Evolutionary conservation across 2,888 invertebrate species (phyloP), one percentile per base, ranked within the genome.

Genomic region (Imbricaverruca yamaguchii): DNA sequence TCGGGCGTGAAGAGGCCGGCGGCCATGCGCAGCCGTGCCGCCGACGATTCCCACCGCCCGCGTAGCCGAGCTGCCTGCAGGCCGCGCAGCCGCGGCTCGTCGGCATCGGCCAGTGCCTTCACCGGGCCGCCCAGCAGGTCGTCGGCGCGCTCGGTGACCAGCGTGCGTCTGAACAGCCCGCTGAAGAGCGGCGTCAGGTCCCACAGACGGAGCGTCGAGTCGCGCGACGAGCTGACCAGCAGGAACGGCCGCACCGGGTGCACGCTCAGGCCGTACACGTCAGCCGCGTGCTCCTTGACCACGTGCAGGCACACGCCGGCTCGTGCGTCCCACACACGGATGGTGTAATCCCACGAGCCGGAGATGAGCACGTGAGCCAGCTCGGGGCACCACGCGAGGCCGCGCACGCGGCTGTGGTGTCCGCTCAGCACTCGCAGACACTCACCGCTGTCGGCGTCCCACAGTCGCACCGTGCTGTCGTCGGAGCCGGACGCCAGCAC

Each of bases 181-280:
- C 87, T 86, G 69, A 87, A 85, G 9, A 88, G 85, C 11, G 87
- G 85, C 9, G 86, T 85, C 23, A 87, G 84, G 39, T 87, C 87
- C 88, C 88, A 88, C 23, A 88, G 85, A 55, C 88, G 85, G 65
- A 88, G 85, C 18, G 88, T 88, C 7, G 88, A 88, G 83, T 88
- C 88, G 80, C 88, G 84, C 1, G 88, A 88, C 82, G 86, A 86
- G 11, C 88, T 88, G 3, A 88, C 88, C 83, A 88, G 83, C 23
- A 88, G 83, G 83, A 88, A 88, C 21, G 88, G 88, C 53, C 87
- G 85, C 23, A 84, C 82, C 56, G 88, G 86, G 84, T 88, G 88
- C 83, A 87, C 86, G 9, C 88, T 86, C 82, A 88, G 82, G 79
- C 88, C 88, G 85, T 88, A 88, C 15, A 88, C 87, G 85, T 88